Evolutionary conservation across 2,888 invertebrate genomes (phyloP).

Genomic region (Anthophora plumipes): DNA sequence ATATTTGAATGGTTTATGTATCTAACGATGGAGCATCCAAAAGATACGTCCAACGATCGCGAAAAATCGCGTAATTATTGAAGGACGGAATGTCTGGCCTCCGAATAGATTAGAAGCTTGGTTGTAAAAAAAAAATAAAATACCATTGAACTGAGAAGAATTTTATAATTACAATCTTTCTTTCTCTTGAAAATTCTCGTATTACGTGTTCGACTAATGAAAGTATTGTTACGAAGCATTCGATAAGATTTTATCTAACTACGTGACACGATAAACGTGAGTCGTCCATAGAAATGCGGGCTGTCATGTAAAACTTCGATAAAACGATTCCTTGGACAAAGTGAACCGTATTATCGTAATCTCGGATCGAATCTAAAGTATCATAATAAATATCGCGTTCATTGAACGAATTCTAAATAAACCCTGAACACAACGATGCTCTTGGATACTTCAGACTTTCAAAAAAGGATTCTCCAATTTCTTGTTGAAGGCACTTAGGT

Average conservation of each 20-base stretch:
- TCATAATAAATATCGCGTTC: neutral
- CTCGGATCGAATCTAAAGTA: neutral
- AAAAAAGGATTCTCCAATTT: too few relatives aligned
- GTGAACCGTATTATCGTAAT: neutral
- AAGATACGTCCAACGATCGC: neutral
- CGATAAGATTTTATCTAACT: slow-evolving; percentile 26
- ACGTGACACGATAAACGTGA: slow-evolving; percentile 30
- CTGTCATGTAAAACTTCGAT: neutral
- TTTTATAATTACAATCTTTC: neutral
- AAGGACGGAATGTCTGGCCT: slow-evolving; percentile 49
- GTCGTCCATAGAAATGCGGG: neutral
- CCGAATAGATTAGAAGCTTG: neutral
- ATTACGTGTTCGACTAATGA: neutral
- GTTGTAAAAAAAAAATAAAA: too few relatives aligned
- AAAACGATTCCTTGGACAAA: neutral
- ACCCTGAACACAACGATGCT: neutral
- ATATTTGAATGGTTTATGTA: neutral
- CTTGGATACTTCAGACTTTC: neutral
- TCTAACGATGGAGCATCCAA: neutral
- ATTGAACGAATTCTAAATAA: neutral
- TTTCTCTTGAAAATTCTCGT: neutral
- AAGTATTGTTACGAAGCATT: neutral
- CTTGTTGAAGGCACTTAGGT: too few relatives aligned
- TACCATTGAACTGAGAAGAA: too few relatives aligned
- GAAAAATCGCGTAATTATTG: neutral